These are phyloP conservation scores for Seira sanloemensis DNA, from an alignment of 2,888 invertebrate species.

Conservation along the genomic window DNA sequence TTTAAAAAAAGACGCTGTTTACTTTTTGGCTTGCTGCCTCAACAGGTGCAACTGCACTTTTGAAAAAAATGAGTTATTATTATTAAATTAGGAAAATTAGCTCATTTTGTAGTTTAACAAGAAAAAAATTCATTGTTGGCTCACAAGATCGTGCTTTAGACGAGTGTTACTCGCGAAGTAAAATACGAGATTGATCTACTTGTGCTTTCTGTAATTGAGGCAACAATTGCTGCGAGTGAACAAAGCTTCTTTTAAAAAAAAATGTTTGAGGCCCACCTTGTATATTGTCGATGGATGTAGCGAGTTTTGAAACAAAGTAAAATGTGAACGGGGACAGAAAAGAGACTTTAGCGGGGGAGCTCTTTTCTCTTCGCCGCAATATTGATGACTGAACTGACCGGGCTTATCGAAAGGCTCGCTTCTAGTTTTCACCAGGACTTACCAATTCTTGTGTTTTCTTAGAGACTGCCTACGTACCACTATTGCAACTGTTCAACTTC, in stretches of 20 bases:
- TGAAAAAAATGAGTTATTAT: neutral
- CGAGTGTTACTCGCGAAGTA: too few relatives aligned
- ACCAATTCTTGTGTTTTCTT: neutral
- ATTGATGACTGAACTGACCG: neutral
- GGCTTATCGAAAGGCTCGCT: neutral
- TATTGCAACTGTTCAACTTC: neutral
- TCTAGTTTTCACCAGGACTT: neutral
- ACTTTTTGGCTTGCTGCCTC: slow-evolving; percentile 21
- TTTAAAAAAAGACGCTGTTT: neutral
- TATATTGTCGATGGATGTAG: too few relatives aligned
- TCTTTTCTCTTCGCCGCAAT: neutral
- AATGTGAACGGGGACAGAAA: neutral
- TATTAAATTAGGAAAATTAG: neutral
- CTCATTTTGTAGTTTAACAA: too few relatives aligned
- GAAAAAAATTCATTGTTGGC: too few relatives aligned
- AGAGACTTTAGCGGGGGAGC: neutral
- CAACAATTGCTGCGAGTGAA: too few relatives aligned
- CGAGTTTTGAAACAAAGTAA: too few relatives aligned
- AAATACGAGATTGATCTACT: too few relatives aligned
- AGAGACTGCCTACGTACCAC: neutral
- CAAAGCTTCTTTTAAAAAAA: too few relatives aligned
- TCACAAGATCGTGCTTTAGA: too few relatives aligned
- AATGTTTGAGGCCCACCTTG: neutral
- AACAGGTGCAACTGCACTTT: slow-evolving; percentile 37
- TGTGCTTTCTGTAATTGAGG: too few relatives aligned